phyloP scores from a whole-genome alignment of 2,113 vertebrate genomes.

The Sphaerodactylus townsendi region DNA sequence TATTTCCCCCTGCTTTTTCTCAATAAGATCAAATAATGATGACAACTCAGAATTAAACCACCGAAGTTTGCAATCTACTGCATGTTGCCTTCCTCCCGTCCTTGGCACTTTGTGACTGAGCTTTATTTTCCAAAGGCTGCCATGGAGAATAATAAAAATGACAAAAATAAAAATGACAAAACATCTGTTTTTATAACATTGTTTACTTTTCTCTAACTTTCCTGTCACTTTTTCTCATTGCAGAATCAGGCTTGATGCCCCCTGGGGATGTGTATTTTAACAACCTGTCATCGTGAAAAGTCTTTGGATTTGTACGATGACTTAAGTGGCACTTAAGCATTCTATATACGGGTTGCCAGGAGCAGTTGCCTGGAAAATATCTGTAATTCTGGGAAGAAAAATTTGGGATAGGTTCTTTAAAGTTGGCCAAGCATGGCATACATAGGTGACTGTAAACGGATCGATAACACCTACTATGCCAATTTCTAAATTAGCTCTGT shows the following conservation, averaged over 20 bases:
- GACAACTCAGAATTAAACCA: conserved; percentile 33
- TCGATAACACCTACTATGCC: not conserved
- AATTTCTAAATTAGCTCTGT: not conserved
- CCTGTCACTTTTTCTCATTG: conserved; percentile 35
- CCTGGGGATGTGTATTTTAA: conserved; percentile 19
- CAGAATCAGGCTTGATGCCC: not conserved
- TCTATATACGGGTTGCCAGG: conserved; percentile 1
- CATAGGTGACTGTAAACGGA: not conserved
- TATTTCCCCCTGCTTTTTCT: conserved; percentile 26
- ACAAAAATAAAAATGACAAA: conserved; percentile 28
- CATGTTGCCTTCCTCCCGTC: not conserved
- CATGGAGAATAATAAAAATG: not conserved
- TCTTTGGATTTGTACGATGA: conserved; percentile 27
- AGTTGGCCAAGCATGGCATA: not conserved
- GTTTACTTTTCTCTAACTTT: conserved; percentile 33
- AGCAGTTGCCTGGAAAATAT: not conserved
- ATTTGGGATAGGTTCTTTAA: conserved; percentile 20
- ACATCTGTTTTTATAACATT: conserved; percentile 37
- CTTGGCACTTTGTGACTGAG: conserved; percentile 14
- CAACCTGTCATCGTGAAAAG: not conserved
- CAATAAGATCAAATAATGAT: conserved; percentile 42
- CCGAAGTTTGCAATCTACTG: conserved; percentile 33
- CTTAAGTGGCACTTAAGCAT: conserved; percentile 4
- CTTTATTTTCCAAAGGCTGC: conserved; percentile 18
- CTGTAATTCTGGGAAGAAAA: conserved; percentile 23